Base-by-base conservation (phyloP, 2,888 invertebrate genomes). In the Tortrix viridana region DNA sequence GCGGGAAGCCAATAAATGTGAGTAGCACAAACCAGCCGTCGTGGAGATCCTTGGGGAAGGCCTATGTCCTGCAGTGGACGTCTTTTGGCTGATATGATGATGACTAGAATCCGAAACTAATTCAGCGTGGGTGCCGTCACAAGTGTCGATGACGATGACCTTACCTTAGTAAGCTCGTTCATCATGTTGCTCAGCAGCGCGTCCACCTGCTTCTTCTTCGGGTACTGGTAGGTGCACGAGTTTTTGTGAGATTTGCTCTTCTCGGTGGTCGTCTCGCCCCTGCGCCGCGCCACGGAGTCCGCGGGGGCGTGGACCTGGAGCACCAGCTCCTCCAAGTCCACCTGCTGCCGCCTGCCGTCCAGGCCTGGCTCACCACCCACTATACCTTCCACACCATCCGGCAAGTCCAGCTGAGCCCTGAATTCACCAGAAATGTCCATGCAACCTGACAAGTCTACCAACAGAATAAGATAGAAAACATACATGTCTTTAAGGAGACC, bases 171-270 rank as follows among this genome's bases (percentile, higher is more conserved):
- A 6, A 84, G 67, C 52, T 78, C 69, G 60, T 84, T 84, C 81
- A 80, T 80, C 82, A 84, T 81, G 22, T 80, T 74, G 58, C 84
- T 81, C 55, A 84, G 70, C 46, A 85, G 65, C 0, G 75, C 75
- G 9, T 79, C 68, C 4, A 77, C 62, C 32, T 84, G 82, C 12
- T 69, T 50, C 32, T 60, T 50, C 50, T 81, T 74, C 0, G 83
- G 83, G 37, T 73, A 74, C 69, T 76, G 77, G 69, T 81, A 84
- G 18, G 67, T 32, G 66, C 84, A 83, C 32, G 53, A 9, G 38
- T 4, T 52, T 14, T 7, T 32, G 32, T 12, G 32, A 32, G 32
- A 12, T 3, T 20, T 19, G 3, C 1, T 3, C 38, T 6, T 20
- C 7, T 18, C 3, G 50, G 6, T 5, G 14, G 18, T 5, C 2